Percentiles rank a stretch among this genome's conserved stretches.
Conservation (phyloP, 2,797 vertebrate species). For the Cetoscarus ocellatus region DNA sequence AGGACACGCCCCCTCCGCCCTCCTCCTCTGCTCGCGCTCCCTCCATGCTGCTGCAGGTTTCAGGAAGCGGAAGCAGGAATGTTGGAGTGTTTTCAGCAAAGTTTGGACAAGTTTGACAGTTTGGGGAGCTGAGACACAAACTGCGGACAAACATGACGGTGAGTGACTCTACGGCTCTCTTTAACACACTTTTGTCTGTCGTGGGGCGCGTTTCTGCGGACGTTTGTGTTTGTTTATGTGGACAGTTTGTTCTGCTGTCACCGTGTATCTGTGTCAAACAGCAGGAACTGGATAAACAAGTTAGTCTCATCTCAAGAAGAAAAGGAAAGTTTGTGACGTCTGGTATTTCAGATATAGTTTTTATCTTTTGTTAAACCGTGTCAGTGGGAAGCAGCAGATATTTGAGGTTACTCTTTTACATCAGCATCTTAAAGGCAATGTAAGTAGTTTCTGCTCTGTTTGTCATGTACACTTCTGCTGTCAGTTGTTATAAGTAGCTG, state of each 20-base stretch:
- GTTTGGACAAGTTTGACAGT: constrained; percentile 63
- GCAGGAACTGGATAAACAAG: constrained; percentile 36
- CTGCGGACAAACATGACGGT: constrained; percentile 63
- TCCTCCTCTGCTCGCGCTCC: constrained; percentile 2
- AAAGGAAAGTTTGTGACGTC: neutral
- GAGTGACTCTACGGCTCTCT: constrained; percentile 28
- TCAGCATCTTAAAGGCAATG: neutral
- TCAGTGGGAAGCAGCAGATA: neutral
- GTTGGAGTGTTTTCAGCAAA: constrained; percentile 65
- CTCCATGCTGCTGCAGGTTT: constrained; percentile 48
- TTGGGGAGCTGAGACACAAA: constrained; percentile 23
- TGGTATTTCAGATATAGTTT: neutral
- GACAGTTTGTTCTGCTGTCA: neutral
- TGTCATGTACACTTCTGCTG: too few relatives aligned
- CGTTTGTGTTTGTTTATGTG: neutral
- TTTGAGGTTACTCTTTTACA: neutral
- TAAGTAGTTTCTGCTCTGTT: neutral
- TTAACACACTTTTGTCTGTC: rapidly evolving
- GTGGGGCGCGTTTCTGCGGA: too few relatives aligned
- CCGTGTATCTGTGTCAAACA: constrained; percentile 18
- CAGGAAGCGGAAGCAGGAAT: constrained; percentile 83
- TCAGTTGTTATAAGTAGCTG: neutral
- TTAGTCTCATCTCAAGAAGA: neutral
- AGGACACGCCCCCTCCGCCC: constrained; percentile 44
- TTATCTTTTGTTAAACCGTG: neutral